phyloP scores from a whole-genome alignment of 1,140 invertebrate genomes.

The Leptopilina boulardi region DNA sequence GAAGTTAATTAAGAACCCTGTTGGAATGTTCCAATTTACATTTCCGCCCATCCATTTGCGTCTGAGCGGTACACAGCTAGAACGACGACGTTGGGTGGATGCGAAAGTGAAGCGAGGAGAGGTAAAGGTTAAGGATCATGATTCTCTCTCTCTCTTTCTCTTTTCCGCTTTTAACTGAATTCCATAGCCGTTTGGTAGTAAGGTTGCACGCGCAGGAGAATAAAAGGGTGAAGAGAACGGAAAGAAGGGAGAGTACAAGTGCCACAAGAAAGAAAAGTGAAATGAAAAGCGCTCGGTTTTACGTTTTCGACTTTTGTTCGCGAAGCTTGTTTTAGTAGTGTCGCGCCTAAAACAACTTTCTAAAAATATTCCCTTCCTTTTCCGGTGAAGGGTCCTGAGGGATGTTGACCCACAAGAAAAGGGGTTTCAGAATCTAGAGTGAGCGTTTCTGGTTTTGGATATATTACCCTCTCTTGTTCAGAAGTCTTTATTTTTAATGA shows the following conservation, averaged over 20 bases:
- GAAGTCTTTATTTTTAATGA: no score
- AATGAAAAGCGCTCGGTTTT: slow-evolving; percentile 18
- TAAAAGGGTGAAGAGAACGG: slow-evolving; percentile 33
- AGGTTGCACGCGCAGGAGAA: slow-evolving; percentile 43
- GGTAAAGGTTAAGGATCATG: slow-evolving; percentile 31
- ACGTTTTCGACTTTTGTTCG: slow-evolving; percentile 48
- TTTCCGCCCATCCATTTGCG: slow-evolving; percentile 54
- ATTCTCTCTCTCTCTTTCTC: no score
- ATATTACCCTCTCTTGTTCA: no score
- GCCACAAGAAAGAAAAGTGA: not conserved
- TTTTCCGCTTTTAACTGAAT: slow-evolving; percentile 52
- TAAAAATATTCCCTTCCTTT: not conserved
- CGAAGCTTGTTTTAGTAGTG: slow-evolving; percentile 35
- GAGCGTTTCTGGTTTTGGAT: not conserved
- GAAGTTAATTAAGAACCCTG: slow-evolving; percentile 62
- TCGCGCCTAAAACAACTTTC: not conserved
- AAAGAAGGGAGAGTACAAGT: slow-evolving; percentile 41
- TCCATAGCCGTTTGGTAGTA: slow-evolving; percentile 45
- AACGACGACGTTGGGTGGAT: slow-evolving; percentile 8
- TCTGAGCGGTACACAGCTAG: slow-evolving; percentile 31
- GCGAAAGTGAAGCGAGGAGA: slow-evolving; percentile 20
- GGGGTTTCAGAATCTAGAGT: not conserved
- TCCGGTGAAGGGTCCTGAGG: not conserved
- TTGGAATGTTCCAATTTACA: slow-evolving; percentile 59
- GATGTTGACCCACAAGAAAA: slow-evolving; percentile 28